Evolutionary conservation across 1,140 invertebrate genomes (phyloP), one percentile per base, ranked within the genome.

Genomic region (Plectrocnemia conspersa): DNA sequence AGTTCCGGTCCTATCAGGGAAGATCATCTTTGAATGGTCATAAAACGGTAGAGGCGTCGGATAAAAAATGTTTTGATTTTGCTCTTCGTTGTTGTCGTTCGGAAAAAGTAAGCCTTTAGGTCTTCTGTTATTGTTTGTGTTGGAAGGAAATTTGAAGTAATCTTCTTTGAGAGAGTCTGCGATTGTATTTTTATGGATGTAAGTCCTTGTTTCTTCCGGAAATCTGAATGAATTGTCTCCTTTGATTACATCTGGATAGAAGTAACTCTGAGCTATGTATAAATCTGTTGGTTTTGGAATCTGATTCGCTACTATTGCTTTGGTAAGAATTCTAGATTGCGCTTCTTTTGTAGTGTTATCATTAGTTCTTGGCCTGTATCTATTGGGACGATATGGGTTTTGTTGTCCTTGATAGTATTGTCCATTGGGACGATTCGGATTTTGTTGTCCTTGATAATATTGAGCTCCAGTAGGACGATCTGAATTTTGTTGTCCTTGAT

Each of bases 1-100:
- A 7, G 70, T 72, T 56, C 71, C 71, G 18, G 71, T 73, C 33
- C 71, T 62, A 50, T 68, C 68, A 9, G 71, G 71, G 56, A 72
- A 73, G 52, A 73, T 68, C 61, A 68, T 65, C 53, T 60, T 60
- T 21, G 54, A 47, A 23, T 56, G 56, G 29, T 63, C 52, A 47
- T 57, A 61, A 50, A 38, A 61, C 5, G 52, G 52, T n/a, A 58
- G 35, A 2, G 53, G 56, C n/a, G 41, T 58, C 9, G 52, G 54
- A 47, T 49, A 56, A 44, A 54, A 47, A 24, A 52, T 16, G 19
- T 58, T 11, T 38, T 52, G 25, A 25, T 58, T 52, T 27, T 44
- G 23, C 33, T 33, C 41, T n/a, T 48, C 23, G 9, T 32, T 32
- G 15, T 35, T 41, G 2, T 44, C 21, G 13, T 16, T 25, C 19